These are phyloP conservation scores for Parauchenoglanis punctatus DNA, from an alignment of 2,797 vertebrate species.

Conservation along the genomic window DNA sequence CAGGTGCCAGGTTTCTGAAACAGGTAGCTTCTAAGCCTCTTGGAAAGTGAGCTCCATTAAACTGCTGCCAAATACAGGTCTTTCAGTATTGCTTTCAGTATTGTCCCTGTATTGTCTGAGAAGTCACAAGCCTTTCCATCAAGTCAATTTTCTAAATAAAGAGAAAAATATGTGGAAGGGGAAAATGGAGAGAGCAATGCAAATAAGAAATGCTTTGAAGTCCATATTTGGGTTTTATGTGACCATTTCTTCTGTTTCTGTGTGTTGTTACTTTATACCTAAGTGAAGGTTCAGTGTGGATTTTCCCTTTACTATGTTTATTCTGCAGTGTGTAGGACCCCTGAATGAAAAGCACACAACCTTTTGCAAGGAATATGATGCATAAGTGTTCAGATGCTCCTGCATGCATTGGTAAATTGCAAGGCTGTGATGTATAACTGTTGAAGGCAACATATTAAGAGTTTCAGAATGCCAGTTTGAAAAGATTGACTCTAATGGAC, in stretches of 20 bases:
- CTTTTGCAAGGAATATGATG: not conserved
- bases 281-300: not conserved
- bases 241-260: conserved; percentile 58
- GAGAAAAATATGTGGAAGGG: conserved; percentile 22
- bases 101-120: conserved; percentile 77
- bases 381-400: not conserved
- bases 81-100: conserved; percentile 74
- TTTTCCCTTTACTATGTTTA: not conserved
- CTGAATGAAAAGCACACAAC: not conserved
- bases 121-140: conserved; percentile 73
- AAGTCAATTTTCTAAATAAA: conserved; percentile 79
- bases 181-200: conserved; percentile 74
- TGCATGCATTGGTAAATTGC: not conserved
- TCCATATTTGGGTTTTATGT: conserved; percentile 70
- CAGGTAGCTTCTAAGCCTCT: conserved; percentile 79
- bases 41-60: conserved; percentile 78
- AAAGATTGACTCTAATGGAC: not conserved
- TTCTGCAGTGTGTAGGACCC: not conserved
- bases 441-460: no score
- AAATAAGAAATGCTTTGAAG: conserved; percentile 78
- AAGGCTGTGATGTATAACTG: not conserved
- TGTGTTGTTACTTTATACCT: not conserved
- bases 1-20: conserved; percentile 74
- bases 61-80: conserved; percentile 76
- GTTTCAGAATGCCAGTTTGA: not conserved